These are phyloP conservation scores for Calcarius lapponicus DNA, from an alignment of 2,797 vertebrate genomes.

Conservation along the genomic window DNA sequence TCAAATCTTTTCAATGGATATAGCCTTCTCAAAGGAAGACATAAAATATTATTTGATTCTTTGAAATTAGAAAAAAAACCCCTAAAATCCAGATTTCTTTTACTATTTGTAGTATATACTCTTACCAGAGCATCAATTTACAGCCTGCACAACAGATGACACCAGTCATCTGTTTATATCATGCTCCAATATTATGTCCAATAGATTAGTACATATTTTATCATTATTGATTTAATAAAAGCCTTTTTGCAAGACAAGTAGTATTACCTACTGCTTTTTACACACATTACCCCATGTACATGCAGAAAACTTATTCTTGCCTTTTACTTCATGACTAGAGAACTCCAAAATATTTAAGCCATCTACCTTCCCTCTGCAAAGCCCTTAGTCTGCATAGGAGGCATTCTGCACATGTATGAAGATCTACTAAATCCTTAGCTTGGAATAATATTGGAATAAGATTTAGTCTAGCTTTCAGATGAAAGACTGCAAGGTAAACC, in stretches of 20 bases:
- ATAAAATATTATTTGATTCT: background rate
- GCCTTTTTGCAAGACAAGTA: background rate
- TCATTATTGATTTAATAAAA: background rate
- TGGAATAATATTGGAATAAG: background rate
- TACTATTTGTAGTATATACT: background rate
- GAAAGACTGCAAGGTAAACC: background rate
- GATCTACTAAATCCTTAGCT: background rate
- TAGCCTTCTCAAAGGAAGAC: background rate
- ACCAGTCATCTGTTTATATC: background rate
- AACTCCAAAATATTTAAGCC: background rate
- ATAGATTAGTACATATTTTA: background rate
- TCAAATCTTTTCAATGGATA: background rate
- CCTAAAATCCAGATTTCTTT: background rate
- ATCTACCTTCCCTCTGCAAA: background rate
- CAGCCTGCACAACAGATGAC: conserved; percentile 7
- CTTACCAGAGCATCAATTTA: background rate
- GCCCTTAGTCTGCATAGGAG: background rate
- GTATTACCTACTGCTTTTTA: background rate
- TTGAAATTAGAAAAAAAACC: background rate
- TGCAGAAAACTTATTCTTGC: background rate
- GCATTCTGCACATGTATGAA: background rate
- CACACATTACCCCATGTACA: background rate
- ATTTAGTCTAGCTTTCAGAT: background rate
- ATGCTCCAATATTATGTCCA: background rate
- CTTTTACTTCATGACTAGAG: background rate